Base-by-base conservation (phyloP, 1,140 invertebrate species). In the Drosophila guanche region DNA sequence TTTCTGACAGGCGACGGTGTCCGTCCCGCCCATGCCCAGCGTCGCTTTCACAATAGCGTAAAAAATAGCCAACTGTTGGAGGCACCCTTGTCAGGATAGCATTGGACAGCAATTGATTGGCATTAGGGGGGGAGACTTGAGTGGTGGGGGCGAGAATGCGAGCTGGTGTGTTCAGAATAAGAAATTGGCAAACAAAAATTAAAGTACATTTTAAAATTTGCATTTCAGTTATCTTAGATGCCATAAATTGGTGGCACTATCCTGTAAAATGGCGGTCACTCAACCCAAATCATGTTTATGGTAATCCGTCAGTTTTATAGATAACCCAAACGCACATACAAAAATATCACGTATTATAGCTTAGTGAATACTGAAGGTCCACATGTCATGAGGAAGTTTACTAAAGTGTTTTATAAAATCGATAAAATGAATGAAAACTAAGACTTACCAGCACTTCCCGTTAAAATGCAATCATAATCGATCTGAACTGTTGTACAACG, bases 31-130 rank as follows among this genome's bases (percentile, higher is more conserved):
- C 33, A 20, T 20, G 46, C 54, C 40, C 23, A 22, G 56, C 54
- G 58, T 78, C 47, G 37, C 22, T 14, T 40, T 42, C 33, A 77
- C 51, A 77, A 69, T 54, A 61, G 57, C 46, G 41, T 41, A 70
- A 46, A 76, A 77, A 63, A 79, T 77, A 43, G 53, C 59, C 42
- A 74, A 86, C 51, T 75, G 81, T 70, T 78, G 68, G 51, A 61
- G 63, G 54, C 43, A 73, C 62, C 73, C 63, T 76, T 61, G 58
- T 85, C 67, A 69, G 52, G 78, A 46, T 46, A 33, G 29, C 29
- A 74, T 65, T 60, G 59, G 62, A 53, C 62, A 51, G 50, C 53
- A 69, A 81, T 78, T 88, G 81, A 86, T 88, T 88, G 81, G 74
- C 83, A 88, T 78, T 71, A 55, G 77, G 27, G 48, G 23, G 61